These are phyloP conservation scores for Calosoma granatense DNA, from an alignment of 1,140 invertebrate genomes.

Conservation along the genomic window DNA sequence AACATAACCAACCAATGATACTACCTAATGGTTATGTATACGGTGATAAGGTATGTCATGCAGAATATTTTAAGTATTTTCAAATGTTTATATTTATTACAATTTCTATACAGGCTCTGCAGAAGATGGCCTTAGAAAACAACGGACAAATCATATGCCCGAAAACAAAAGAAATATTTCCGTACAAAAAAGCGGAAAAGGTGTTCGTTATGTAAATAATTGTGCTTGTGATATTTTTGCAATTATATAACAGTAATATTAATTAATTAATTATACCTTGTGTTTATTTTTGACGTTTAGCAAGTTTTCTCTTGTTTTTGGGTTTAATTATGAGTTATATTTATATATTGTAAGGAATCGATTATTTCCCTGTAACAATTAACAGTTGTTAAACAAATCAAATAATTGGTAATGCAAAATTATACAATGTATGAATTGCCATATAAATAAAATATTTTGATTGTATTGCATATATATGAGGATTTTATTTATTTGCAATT, in stretches of 20 bases:
- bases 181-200: conserved; percentile 84
- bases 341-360: too few relatives aligned
- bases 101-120: conserved; percentile 55
- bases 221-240: neutral
- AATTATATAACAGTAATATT: neutral
- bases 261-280: neutral
- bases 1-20: conserved; percentile 97
- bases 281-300: too few relatives aligned
- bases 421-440: neutral
- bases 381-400: too few relatives aligned
- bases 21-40: conserved; percentile 97
- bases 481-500: too few relatives aligned
- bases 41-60: conserved; percentile 71
- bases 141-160: conserved; percentile 83
- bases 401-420: too few relatives aligned
- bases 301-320: too few relatives aligned
- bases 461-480: too few relatives aligned
- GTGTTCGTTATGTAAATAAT: conserved; percentile 84
- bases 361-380: too few relatives aligned
- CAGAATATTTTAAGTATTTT: conserved; percentile 1
- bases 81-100: conserved; percentile 8
- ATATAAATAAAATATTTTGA: conserved; percentile 4
- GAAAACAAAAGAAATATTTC: conserved; percentile 81
- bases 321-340: too few relatives aligned
- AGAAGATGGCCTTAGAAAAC: conserved; percentile 81